Conservation (phyloP, 2,113 vertebrate species). For the Potamarius usumacintae region DNA sequence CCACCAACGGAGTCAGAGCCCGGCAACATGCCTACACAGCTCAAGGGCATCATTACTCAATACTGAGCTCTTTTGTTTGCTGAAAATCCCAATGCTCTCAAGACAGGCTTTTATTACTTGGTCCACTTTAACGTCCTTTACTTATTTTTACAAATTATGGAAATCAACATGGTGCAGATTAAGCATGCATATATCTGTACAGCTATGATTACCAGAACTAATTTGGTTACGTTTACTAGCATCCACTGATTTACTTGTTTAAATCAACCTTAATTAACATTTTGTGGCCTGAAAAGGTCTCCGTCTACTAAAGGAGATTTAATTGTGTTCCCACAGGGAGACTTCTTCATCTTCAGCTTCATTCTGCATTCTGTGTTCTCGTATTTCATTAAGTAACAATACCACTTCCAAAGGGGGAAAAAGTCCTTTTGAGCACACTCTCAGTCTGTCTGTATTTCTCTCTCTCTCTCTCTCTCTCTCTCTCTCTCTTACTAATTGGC, state of each 20-base stretch:
- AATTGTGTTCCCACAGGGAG: slow-evolving; percentile 26
- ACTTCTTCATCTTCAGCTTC: slow-evolving; percentile 12
- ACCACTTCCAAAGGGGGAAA: slow-evolving; percentile 19
- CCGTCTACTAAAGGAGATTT: slow-evolving; percentile 22
- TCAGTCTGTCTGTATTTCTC: slow-evolving; percentile 15
- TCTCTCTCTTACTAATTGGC: slow-evolving; percentile 51
- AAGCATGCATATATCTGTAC: background rate
- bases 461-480: slow-evolving; percentile 10
- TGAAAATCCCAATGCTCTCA: slow-evolving; percentile 23
- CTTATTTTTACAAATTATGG: slow-evolving; percentile 23
- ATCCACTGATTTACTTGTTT: slow-evolving; percentile 13
- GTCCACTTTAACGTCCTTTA: slow-evolving; percentile 4
- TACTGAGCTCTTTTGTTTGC: slow-evolving; percentile 6
- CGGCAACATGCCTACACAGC: slow-evolving; percentile 34
- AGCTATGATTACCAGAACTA: background rate
- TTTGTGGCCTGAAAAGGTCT: slow-evolving; percentile 19
- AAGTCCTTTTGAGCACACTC: slow-evolving; percentile 9
- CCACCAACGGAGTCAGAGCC: slow-evolving; percentile 11
- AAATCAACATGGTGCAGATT: background rate
- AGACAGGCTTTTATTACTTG: background rate
- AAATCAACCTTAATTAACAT: slow-evolving; percentile 7
- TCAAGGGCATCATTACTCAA: slow-evolving; percentile 29
- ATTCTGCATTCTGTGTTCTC: slow-evolving; percentile 9
- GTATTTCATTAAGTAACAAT: slow-evolving; percentile 40
- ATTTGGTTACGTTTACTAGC: slow-evolving; percentile 14